These are phyloP conservation scores for Caenorhabditis sp. DNA, from an alignment of 2,888 invertebrate genomes.

Conservation along the genomic window DNA sequence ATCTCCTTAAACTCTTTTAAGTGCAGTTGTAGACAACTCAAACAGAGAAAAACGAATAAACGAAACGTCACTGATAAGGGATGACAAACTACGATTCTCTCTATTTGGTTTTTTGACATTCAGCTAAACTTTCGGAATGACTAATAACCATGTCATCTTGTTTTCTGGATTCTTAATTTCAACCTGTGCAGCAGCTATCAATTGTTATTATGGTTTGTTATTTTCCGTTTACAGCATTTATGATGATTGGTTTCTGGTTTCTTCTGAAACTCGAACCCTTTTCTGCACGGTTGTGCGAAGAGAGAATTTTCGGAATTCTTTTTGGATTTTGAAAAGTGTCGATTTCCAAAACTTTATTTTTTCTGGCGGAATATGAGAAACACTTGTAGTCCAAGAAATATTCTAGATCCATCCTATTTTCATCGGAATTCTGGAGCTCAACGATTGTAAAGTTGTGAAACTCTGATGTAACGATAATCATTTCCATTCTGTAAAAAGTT, in stretches of 20 bases:
- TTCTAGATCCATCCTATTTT: too few species aligned
- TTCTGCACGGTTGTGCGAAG: too few species aligned
- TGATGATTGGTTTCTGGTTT: neutral
- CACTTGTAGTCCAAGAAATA: too few species aligned
- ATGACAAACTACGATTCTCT: conserved; percentile 17
- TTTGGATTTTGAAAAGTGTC: neutral
- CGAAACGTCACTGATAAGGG: conserved; percentile 40
- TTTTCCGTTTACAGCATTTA: neutral
- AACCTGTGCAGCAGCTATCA: conserved; percentile 27
- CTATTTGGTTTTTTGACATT: conserved; percentile 24
- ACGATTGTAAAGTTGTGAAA: too few species aligned
- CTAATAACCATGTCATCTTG: conserved; percentile 22
- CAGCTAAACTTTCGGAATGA: conserved; percentile 15
- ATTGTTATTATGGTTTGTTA: conserved; percentile 44
- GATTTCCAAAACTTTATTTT: neutral
- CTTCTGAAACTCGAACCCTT: neutral
- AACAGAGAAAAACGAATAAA: conserved; percentile 10
- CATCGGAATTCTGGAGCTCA: too few species aligned
- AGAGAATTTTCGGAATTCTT: too few species aligned
- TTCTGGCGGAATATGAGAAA: too few species aligned
- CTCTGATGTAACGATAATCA: too few species aligned
- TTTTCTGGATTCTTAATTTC: conserved; percentile 11
- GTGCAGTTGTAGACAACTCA: conserved; percentile 2
- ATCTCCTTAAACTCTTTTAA: too few species aligned
- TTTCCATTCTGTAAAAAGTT: too few species aligned